phyloP scores from a whole-genome alignment of 2,113 vertebrate genomes.

The Numenius arquata region DNA sequence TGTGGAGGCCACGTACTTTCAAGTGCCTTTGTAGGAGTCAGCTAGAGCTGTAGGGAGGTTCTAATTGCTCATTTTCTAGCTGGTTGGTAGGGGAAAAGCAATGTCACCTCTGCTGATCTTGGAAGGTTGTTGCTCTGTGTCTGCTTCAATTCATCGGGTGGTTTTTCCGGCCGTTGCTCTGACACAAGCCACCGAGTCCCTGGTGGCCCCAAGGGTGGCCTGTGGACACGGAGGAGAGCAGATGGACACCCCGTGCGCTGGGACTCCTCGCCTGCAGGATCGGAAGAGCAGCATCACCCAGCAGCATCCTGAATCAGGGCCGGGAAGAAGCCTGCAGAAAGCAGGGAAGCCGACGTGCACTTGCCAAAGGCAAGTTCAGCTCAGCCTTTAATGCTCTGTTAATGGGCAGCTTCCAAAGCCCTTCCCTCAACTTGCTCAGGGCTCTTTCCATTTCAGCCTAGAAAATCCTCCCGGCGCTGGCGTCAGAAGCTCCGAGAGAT shows the following conservation, averaged over 20 bases:
- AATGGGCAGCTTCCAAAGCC: not conserved
- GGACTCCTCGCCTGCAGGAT: not conserved
- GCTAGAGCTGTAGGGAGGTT: not conserved
- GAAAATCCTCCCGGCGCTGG: not conserved
- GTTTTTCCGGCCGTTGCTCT: not conserved
- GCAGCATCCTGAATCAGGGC: not conserved
- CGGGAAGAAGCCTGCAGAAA: not conserved
- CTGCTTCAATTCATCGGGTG: not conserved
- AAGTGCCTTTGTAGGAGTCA: not conserved
- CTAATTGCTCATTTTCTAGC: not conserved
- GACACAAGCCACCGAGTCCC: not conserved
- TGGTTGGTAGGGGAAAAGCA: not conserved
- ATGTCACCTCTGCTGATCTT: not conserved
- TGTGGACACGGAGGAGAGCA: not conserved
- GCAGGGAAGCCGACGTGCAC: not conserved
- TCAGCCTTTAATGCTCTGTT: not conserved
- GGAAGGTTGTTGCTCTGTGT: not conserved
- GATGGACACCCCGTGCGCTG: rapidly evolving
- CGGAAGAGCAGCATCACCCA: not conserved
- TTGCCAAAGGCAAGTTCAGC: not conserved
- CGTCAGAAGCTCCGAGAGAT: not conserved
- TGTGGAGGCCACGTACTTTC: not conserved
- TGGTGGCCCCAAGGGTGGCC: not conserved
- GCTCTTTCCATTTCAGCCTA: not conserved
- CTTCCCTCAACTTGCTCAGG: not conserved